phyloP scores from a whole-genome alignment of 2,113 vertebrate species.

The Crotalus helleri region DNA sequence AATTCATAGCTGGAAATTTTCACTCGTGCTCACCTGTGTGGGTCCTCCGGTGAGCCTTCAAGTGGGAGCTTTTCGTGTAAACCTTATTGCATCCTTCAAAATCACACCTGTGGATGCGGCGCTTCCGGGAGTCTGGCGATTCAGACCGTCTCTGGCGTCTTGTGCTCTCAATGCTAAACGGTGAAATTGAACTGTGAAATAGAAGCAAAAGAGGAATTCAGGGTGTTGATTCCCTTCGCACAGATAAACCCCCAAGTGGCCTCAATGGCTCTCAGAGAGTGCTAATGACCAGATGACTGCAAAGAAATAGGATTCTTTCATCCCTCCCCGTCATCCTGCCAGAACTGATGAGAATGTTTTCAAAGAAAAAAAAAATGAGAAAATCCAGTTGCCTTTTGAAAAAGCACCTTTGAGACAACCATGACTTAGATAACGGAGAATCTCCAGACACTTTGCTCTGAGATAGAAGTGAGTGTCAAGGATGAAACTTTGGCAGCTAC shows the following conservation, averaged over 20 bases:
- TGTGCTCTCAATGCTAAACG: conserved; percentile 98
- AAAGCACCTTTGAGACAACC: neutral
- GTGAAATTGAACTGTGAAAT: conserved; percentile 89
- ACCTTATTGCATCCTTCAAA: conserved; percentile 99
- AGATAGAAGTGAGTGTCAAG: neutral
- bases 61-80: conserved; percentile 98
- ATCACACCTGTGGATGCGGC: conserved; percentile 97
- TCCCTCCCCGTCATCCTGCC: neutral
- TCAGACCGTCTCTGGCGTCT: conserved; percentile 93
- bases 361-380: too few relatives aligned
- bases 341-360: neutral
- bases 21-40: conserved; percentile 83
- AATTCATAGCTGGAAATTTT: neutral
- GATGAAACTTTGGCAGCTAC: too few relatives aligned
- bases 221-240: neutral
- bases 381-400: neutral
- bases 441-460: neutral
- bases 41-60: conserved; percentile 97
- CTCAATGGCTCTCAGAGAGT: neutral
- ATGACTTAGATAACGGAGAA: neutral
- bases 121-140: conserved; percentile 95
- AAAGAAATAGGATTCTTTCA: neutral
- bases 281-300: neutral
- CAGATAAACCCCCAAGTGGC: neutral
- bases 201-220: conserved; percentile 31